Evolutionary conservation across 2,113 vertebrate species (phyloP), one percentile per base, ranked within the genome.

Genomic region (Psilopogon haemacephalus): DNA sequence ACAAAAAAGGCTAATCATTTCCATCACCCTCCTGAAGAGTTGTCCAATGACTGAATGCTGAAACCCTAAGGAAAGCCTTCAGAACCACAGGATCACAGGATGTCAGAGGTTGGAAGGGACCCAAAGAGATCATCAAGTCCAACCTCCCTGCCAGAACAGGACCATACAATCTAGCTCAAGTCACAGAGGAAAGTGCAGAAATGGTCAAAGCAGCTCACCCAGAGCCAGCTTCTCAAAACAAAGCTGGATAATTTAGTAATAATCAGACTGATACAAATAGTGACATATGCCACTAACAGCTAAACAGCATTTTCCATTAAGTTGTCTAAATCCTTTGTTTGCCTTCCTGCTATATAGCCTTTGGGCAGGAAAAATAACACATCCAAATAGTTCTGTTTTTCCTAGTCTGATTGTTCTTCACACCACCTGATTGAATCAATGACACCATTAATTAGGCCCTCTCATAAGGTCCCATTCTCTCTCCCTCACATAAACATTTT

Each of bases 161-260:
- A n/a, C n/a, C n/a, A n/a, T n/a, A n/a, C n/a, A n/a, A n/a, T n/a
- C n/a, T n/a, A n/a, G n/a, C n/a, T n/a, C n/a, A n/a, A n/a, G n/a
- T n/a, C n/a, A n/a, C n/a, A n/a, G n/a, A n/a, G n/a, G n/a, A n/a
- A n/a, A n/a, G n/a, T n/a, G n/a, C n/a, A n/a, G n/a, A n/a, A n/a
- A n/a, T n/a, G n/a, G 72, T 78, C 70, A 88, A 72, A 96, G 86
- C 30, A 67, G 32, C 23, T 77, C 42, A 67, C 23, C 18, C 58
- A 54, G 90, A 81, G 58, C 72, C 15, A 77, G 2, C 70, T 62
- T 77, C 58, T 71, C 78, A 42, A 68, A 92, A 77, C 30, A 91
- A 93, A 82, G 24, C 46, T 89, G 58, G n/a, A 79, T 28, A 87
- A 77, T 88, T 84, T 58, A 96, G 72, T 42, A 94, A 86, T 42